Evolutionary conservation across 2,113 vertebrate species (phyloP).

Genomic region (Procavia capensis): DNA sequence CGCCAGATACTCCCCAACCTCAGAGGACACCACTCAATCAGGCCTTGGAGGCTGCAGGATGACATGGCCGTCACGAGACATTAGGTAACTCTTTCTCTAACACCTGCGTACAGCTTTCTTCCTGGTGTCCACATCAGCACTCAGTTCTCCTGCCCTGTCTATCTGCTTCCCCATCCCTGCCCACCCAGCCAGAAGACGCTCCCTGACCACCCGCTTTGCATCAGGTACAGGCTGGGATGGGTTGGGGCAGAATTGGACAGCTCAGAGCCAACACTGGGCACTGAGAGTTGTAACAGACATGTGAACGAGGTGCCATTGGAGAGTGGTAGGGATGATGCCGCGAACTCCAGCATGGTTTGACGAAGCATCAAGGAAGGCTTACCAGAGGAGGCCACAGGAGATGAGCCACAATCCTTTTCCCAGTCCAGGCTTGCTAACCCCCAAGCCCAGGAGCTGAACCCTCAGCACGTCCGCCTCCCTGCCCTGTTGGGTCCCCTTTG

Average conservation of each 20-base stretch:
- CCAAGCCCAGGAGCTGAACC: neutral
- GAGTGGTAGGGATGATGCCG: neutral
- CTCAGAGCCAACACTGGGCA: neutral
- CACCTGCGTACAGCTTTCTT: neutral
- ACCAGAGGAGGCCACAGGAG: neutral
- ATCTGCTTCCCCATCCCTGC: neutral
- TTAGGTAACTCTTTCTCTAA: neutral
- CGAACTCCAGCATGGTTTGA: neutral
- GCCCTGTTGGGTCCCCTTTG: neutral
- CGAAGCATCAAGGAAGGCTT: constrained; percentile 1
- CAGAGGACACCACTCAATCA: neutral
- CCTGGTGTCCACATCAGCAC: neutral
- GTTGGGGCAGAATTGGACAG: neutral
- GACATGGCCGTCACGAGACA: neutral
- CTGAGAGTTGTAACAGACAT: neutral
- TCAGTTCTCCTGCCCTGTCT: neutral
- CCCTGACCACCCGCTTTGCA: neutral
- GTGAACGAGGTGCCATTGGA: neutral
- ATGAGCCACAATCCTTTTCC: neutral
- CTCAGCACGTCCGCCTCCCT: neutral
- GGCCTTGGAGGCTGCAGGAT: neutral
- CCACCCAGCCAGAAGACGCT: neutral
- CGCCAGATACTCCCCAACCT: neutral
- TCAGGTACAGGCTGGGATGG: neutral
- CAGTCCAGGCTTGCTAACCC: neutral